These are phyloP conservation scores for Endotricha flammealis DNA, from an alignment of 2,888 invertebrate species.

Conservation along the genomic window DNA sequence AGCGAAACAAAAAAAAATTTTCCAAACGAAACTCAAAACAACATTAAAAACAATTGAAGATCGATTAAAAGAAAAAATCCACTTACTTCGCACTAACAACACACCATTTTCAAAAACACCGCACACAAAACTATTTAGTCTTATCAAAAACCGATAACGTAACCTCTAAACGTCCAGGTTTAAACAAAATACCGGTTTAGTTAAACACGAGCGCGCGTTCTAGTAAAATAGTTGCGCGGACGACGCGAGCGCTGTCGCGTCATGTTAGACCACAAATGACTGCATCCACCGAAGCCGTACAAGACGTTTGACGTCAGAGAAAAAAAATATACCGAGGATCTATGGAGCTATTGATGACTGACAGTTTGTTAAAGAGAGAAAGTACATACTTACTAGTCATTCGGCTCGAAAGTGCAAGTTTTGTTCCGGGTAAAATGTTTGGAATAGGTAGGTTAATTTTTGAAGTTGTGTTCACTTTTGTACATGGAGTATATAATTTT, in stretches of 20 bases:
- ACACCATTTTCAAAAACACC: constrained; percentile 54
- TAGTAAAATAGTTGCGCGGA: constrained; percentile 26
- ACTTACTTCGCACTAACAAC: constrained; percentile 60
- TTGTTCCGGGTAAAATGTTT: constrained; percentile 20
- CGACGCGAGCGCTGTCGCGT: constrained; percentile 47
- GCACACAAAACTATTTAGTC: constrained; percentile 35
- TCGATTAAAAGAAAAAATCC: background rate
- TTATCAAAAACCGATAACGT: constrained; percentile 30
- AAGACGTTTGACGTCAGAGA: constrained; percentile 49
- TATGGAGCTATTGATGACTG: constrained; percentile 47
- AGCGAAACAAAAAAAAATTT: no score
- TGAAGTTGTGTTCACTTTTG: no score
- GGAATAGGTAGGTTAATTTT: background rate
- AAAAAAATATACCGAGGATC: constrained; percentile 47
- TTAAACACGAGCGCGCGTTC: constrained; percentile 34
- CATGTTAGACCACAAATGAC: constrained; percentile 65
- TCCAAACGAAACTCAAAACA: no score
- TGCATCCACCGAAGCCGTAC: constrained; percentile 47
- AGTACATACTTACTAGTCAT: constrained; percentile 50
- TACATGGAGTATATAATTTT: no score
- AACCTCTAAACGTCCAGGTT: constrained; percentile 33
- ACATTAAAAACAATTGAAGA: background rate
- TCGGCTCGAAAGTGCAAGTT: constrained; percentile 66
- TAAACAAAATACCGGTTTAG: constrained; percentile 29
- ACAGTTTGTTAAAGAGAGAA: constrained; percentile 39